Conservation (phyloP, 2,797 vertebrate genomes). For the Falco berigora region DNA sequence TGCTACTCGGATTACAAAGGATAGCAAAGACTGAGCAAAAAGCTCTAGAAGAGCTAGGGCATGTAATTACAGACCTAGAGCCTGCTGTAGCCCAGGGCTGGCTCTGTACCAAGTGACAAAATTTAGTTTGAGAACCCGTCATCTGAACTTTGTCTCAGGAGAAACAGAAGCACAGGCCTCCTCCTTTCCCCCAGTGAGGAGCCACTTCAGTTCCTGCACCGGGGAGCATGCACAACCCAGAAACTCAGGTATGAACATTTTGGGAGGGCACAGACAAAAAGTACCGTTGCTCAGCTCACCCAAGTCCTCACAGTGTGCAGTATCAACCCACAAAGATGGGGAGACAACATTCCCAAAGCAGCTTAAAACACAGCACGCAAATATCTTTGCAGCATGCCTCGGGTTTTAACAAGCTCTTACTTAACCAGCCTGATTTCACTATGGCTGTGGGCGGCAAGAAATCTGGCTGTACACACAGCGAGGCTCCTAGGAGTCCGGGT, state of each 20-base stretch:
- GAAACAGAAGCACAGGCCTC: neutral
- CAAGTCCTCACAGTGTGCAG: neutral
- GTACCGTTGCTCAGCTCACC: neutral
- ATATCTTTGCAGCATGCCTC: neutral
- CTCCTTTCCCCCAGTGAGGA: neutral
- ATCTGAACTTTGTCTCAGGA: neutral
- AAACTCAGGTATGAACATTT: neutral
- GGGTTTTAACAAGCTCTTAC: neutral
- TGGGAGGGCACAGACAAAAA: neutral
- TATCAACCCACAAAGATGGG: neutral
- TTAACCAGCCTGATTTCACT: neutral
- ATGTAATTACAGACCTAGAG: neutral
- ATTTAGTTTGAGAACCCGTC: neutral
- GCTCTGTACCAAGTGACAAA: neutral
- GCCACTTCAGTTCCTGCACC: neutral
- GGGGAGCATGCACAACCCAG: fast-evolving
- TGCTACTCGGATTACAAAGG: neutral
- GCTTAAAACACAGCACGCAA: neutral
- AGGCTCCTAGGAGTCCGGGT: neutral
- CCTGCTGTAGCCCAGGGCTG: neutral
- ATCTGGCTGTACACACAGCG: neutral
- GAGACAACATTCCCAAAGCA: fast-evolving
- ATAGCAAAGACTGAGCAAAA: neutral
- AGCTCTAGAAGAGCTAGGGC: neutral
- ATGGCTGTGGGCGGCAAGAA: neutral